phyloP scores from a whole-genome alignment of 2,797 vertebrate genomes.

The Sebastes cheni region DNA sequence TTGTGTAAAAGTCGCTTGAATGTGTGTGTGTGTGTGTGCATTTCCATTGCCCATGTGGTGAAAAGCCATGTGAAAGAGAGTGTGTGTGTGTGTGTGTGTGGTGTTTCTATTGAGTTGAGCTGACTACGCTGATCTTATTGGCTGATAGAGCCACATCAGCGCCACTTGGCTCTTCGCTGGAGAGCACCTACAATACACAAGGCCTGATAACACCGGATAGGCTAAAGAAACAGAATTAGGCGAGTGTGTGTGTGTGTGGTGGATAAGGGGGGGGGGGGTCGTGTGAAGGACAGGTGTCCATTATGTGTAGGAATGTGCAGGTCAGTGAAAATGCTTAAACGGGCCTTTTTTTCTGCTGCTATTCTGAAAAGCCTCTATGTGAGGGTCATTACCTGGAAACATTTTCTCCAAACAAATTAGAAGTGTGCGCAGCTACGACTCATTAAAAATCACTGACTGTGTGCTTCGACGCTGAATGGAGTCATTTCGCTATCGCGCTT shows the following conservation, averaged over 20 bases:
- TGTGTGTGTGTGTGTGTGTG: background rate
- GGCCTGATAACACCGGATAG: slow-evolving; percentile 53
- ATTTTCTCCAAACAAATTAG: slow-evolving; percentile 59
- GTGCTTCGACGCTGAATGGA: slow-evolving; percentile 49
- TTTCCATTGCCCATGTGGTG: slow-evolving; percentile 24
- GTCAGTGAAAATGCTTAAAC: slow-evolving; percentile 68
- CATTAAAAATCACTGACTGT: slow-evolving; percentile 71
- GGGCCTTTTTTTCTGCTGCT: slow-evolving; percentile 36
- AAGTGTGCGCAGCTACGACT: slow-evolving; percentile 49
- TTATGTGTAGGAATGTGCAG: slow-evolving; percentile 54
- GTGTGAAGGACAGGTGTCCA: slow-evolving; percentile 72
- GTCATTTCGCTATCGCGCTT: slow-evolving; percentile 54
- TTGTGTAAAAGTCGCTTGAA: background rate
- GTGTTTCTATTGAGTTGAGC: slow-evolving; percentile 48
- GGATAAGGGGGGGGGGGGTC: slow-evolving; percentile 6
- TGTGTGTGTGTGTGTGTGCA: background rate
- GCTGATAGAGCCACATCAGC: slow-evolving; percentile 62
- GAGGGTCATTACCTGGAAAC: slow-evolving; percentile 62
- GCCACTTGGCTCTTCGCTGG: slow-evolving; percentile 60
- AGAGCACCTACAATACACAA: slow-evolving; percentile 54
- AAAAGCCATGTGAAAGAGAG: slow-evolving; percentile 37
- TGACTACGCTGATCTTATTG: slow-evolving; percentile 69
- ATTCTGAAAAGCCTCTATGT: background rate
- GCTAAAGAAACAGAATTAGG: slow-evolving; percentile 43
- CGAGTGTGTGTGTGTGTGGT: background rate